These are phyloP conservation scores for Drosophila athabasca DNA, from an alignment of 1,140 invertebrate species.

Conservation along the genomic window DNA sequence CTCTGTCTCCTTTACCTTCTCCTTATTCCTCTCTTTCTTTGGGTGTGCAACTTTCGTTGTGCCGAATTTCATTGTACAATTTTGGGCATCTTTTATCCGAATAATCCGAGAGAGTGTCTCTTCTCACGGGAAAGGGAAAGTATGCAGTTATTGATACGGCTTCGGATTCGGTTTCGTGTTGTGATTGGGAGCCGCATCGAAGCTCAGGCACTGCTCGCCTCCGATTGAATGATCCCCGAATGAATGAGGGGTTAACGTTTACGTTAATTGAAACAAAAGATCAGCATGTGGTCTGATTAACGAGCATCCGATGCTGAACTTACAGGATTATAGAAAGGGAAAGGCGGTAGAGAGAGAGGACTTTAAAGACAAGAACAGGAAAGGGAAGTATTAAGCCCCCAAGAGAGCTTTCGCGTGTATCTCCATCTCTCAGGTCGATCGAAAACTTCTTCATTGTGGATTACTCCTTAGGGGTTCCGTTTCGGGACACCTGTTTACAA, in stretches of 20 bases:
- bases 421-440: no score
- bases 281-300: slow-evolving; percentile 37
- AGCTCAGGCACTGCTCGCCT: slow-evolving; percentile 27
- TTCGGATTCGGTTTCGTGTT: slow-evolving; percentile 33
- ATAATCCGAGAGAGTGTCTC: slow-evolving; percentile 17
- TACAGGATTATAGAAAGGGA: background rate
- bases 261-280: slow-evolving; percentile 60
- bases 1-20: background rate
- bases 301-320: background rate
- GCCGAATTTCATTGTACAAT: slow-evolving; percentile 77
- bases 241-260: slow-evolving; percentile 50
- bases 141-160: slow-evolving; percentile 76
- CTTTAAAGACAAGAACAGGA: no score
- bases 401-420: no score
- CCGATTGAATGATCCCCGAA: slow-evolving; percentile 64
- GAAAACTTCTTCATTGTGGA: no score
- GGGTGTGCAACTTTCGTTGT: slow-evolving; percentile 73
- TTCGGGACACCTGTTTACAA: slow-evolving; percentile 39
- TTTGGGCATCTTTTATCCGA: slow-evolving; percentile 38
- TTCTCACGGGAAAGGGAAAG: slow-evolving; percentile 75
- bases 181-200: slow-evolving; percentile 34
- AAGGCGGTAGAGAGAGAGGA: background rate
- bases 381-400: no score
- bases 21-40: background rate
- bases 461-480: background rate